These are phyloP conservation scores for Bombus difficillimus DNA, from an alignment of 1,140 invertebrate species.

Conservation along the genomic window DNA sequence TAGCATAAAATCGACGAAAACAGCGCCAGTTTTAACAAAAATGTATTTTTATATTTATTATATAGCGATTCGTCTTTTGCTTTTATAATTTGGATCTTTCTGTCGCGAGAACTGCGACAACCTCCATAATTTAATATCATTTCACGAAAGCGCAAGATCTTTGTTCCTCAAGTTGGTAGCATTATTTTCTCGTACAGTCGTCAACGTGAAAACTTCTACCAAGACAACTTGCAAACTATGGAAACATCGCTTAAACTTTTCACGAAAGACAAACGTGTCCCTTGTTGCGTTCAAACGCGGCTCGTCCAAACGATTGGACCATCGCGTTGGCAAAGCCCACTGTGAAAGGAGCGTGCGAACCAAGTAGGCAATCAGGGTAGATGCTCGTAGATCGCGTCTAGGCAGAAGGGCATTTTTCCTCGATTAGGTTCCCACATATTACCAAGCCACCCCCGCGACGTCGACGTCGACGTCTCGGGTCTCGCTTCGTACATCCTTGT, in stretches of 20 bases:
- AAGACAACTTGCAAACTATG: too few relatives aligned
- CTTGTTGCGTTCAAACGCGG: neutral
- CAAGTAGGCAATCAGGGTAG: neutral
- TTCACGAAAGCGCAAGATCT: too few relatives aligned
- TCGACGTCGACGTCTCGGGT: slow-evolving; percentile 50
- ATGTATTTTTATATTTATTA: too few relatives aligned
- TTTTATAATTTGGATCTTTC: too few relatives aligned
- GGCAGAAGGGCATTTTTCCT: slow-evolving; percentile 49
- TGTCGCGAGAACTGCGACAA: too few relatives aligned
- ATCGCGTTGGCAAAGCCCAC: neutral
- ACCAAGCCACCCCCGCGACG: slow-evolving; percentile 79
- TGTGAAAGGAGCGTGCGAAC: slow-evolving; percentile 8
- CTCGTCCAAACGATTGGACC: neutral
- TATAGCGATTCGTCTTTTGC: too few relatives aligned
- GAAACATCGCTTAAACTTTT: neutral
- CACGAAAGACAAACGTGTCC: neutral
- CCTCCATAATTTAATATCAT: too few relatives aligned
- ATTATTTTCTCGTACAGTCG: neutral
- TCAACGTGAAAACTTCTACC: neutral
- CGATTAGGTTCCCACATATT: slow-evolving; percentile 80
- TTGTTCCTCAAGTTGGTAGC: neutral
- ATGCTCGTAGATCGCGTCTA: slow-evolving; percentile 41
- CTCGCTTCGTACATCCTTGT: slow-evolving; percentile 53
- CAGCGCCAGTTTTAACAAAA: too few relatives aligned
- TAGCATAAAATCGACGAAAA: too few relatives aligned